Evolutionary conservation across 2,113 vertebrate species (phyloP), one percentile per base, ranked within the genome.

Genomic region (Strix uralensis): DNA sequence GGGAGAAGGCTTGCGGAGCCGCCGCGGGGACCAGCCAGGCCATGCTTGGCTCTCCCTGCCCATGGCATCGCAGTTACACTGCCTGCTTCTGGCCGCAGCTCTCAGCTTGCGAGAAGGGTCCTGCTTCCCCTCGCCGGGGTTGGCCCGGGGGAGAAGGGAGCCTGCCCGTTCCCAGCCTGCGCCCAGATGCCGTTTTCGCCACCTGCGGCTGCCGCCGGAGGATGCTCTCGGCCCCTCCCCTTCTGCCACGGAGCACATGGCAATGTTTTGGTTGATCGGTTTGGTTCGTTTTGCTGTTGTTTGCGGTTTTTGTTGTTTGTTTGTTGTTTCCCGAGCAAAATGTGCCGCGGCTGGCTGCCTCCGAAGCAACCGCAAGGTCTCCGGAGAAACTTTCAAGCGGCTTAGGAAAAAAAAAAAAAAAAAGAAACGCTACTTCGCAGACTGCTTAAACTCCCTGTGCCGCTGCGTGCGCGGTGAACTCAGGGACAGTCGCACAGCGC

Each of bases 241-340:
- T 65, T 7, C 55, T 12, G 73, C 81, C 70, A 23, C 23, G 13
- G 61, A 90, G 88, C 94, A 96, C 95, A 93, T 90, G 94, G 94
- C 70, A 94, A 66, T 90, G 81, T 95, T 96, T 89, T 93, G 87
- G 95, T 90, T 79, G 81, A 67, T 74, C 23, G 61, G 47, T 84
- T 94, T 84, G 52, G 69, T 89, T 92, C 38, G 2, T 21, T 86
- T 58, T 79, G 42, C 49, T 79, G 44, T 40, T 66, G 18, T n/a
- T 34, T 27, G 8, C 27, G 11, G 30, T 32, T 57, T 13, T 49
- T 17, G 15, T 17, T 19, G 30, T 18, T 44, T 44, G 40, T 54
- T 86, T 42, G 23, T 17, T 49, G 36, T 23, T 5, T 20, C 62
- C 30, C 77, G 3, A 63, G 40, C 32, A 73, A 86, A 77, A 77